Percentiles rank a stretch among this genome's conserved stretches.
phyloP scores from a whole-genome alignment of 2,113 vertebrate species.

The Triplophysa rosa region DNA sequence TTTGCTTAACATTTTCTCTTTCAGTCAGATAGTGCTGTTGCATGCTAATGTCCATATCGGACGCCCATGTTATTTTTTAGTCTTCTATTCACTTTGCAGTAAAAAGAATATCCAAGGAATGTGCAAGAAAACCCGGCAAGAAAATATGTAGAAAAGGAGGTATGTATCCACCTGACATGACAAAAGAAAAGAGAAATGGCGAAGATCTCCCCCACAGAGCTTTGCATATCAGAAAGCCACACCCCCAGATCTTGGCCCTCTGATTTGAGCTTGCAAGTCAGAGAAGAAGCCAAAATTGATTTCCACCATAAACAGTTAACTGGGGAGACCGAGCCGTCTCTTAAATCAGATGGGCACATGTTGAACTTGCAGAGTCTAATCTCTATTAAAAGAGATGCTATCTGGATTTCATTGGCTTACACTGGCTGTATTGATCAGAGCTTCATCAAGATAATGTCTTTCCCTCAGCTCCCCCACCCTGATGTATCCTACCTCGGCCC shows the following conservation, averaged over 20 bases:
- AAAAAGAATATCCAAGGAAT: constrained; percentile 99
- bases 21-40: constrained; percentile 74
- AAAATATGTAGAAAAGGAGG: constrained; percentile 99
- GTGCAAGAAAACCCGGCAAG: constrained; percentile 99
- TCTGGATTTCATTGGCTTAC: constrained; percentile 66
- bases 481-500: not conserved
- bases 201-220: constrained; percentile 26
- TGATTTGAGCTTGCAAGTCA: constrained; percentile 66
- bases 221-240: not conserved
- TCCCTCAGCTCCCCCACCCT: constrained; percentile 11
- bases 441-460: constrained; percentile 75
- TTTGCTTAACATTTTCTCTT: constrained; percentile 47
- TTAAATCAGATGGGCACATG: constrained; percentile 65
- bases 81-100: constrained; percentile 99
- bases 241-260: constrained; percentile 12
- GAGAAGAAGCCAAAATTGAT: constrained; percentile 59
- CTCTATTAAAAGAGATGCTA: constrained; percentile 70
- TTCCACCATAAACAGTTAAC: constrained; percentile 57
- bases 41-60: constrained; percentile 92
- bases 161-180: constrained; percentile 86
- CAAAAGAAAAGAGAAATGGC: constrained; percentile 63
- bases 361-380: constrained; percentile 66
- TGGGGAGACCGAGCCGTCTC: constrained; percentile 50
- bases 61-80: constrained; percentile 99
- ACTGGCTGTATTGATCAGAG: constrained; percentile 58